Evolutionary conservation across 2,797 vertebrate genomes (phyloP), one percentile per base, ranked within the genome.

Genomic region (Pipistrellus nathusii): DNA sequence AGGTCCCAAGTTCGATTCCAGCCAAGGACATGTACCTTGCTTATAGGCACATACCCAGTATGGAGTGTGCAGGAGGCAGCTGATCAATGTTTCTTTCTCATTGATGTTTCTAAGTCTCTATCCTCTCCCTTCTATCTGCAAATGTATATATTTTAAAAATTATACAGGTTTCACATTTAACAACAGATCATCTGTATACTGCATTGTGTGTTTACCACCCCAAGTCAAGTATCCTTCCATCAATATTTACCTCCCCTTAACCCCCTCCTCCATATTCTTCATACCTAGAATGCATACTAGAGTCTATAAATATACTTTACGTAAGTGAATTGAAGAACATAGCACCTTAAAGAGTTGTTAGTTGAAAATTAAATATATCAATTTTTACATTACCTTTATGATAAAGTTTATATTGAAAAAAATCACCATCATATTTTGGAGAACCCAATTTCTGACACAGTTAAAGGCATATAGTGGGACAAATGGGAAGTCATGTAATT

Each of bases 341-440:
- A 82, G 23, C 44, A 32, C 30, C 5, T 77, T 73, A 53, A 59
- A 78, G 18, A 44, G 3, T 18, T 90, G 83, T 78, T 12, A 30
- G 9, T 3, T 73, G 12, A 90, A 77, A 94, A 48, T 32, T 10
- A 18, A 71, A 72, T 44, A n/a, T 14, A 77, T 13, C 2, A 77
- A 35, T 35, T 9, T 48, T 2, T 12, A 41, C 27, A 68, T 25
- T 41, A 71, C 38, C 27, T 91, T 88, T 21, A 64, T 71, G 72
- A 92, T 55, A 69, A 83, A 62, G 3, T 92, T 83, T 48, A 41
- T 44, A 55, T 41, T 48, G n/a, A 21, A 73, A 64, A 44, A 2
- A 62, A 48, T 62, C 8, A 85, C 90, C 41, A 80, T 80, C 14
- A 59, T 87, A 48, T 81, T 92, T 90, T 76, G 80, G 10, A 84